These are phyloP conservation scores for Zootoca vivipara DNA, from an alignment of 2,113 vertebrate genomes.

Conservation along the genomic window DNA sequence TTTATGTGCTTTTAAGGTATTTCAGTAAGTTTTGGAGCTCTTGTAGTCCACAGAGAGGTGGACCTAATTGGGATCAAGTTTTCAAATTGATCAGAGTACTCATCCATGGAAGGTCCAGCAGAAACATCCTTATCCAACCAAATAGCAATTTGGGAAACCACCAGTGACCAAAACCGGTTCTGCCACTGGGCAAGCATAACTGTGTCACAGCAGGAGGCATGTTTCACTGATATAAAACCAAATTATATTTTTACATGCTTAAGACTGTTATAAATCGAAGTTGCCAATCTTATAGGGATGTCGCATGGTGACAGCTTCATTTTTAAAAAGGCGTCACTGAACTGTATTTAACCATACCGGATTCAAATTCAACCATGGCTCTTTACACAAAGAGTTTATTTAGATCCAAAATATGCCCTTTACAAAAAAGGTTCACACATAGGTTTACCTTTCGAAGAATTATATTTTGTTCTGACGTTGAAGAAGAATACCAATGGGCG, in stretches of 20 bases:
- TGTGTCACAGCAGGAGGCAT: not conserved
- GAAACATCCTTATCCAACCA: not conserved
- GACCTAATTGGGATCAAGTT: not conserved
- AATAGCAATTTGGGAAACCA: not conserved
- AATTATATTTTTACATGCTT: not conserved
- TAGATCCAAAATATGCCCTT: not conserved
- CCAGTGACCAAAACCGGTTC: not conserved
- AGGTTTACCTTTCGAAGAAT: constrained; percentile 23
- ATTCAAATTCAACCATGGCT: too few species aligned
- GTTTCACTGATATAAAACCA: not conserved
- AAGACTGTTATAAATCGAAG: not conserved
- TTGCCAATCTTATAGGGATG: not conserved
- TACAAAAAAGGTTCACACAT: not conserved
- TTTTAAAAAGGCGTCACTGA: not conserved
- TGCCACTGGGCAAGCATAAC: not conserved
- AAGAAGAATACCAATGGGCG: constrained; percentile 68
- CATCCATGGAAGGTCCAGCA: not conserved
- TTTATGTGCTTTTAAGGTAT: not conserved
- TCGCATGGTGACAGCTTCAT: not conserved
- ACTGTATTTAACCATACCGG: not conserved
- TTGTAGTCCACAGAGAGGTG: not conserved
- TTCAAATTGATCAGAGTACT: not conserved
- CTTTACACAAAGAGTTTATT: not conserved
- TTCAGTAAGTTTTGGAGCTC: not conserved
- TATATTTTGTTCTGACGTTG: constrained; percentile 50